Base-by-base conservation (phyloP, 2,797 vertebrate species). In the Lepilemur septentrionalis region DNA sequence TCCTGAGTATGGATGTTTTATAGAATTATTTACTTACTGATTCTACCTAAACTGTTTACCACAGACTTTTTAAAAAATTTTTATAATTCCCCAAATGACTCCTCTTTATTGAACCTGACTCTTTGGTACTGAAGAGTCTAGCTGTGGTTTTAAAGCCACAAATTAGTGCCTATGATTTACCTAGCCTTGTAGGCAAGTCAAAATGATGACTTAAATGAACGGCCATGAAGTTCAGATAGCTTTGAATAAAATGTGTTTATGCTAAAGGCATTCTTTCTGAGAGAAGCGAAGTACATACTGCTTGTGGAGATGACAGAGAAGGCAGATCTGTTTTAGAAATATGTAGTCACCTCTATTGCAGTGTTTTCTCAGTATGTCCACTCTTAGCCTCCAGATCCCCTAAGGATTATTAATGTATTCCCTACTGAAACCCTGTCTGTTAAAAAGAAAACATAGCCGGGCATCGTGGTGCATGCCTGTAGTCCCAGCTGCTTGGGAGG, bases 121-220 rank as follows among this genome's bases (percentile, higher is more conserved):
- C 95, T 95, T 94, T 78, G 50, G 81, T 97, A 97, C 96, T 96
- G 88, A 96, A 89, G 87, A 94, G 61, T 94, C 83, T 93, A 72
- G 87, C 76, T 96, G 50, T 59, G 92, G 63, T 85, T 95, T 90
- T 86, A 96, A 97, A 96, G 76, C 89, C 87, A 92, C 89, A 96
- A 80, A 96, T 97, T 95, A 96, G 84, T 90, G 95, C 79, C 55
- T 97, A 1, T 79, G 88, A 75, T 93, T 89, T 93, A 63, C 81
- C 43, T 89, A 75, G 72, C 90, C 92, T 96, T 95, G 38, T 94
- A 84, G 83, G 70, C 89, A 85, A 80, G 70, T 96, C 87, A 93
- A 23, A 94, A 80, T 94, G 55, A 88, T 96, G 88, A 70, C 50
- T 67, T 93, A 78, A 81, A 76, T 88, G 23, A 94, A 52, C 48